These are phyloP conservation scores for Abscondita cerata DNA, from an alignment of 2,888 invertebrate species.

Conservation along the genomic window DNA sequence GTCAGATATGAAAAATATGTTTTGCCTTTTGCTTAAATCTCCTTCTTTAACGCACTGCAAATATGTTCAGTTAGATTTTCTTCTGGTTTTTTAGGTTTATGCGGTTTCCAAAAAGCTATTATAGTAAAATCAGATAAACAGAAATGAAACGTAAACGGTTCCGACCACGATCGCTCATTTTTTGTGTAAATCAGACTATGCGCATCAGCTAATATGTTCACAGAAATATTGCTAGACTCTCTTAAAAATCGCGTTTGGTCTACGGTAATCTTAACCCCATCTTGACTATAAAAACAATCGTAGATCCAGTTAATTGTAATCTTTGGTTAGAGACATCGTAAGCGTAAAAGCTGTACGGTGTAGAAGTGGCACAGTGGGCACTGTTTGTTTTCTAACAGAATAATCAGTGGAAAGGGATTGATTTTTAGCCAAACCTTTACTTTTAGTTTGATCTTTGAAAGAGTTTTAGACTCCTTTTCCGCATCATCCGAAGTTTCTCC, in stretches of 20 bases:
- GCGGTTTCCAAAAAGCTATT: constrained; percentile 30
- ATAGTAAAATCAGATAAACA: constrained; percentile 24
- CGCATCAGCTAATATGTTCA: constrained; percentile 9
- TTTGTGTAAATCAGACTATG: constrained; percentile 21
- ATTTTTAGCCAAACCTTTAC: too few relatives aligned
- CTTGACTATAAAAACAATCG: constrained; percentile 22
- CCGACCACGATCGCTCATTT: not conserved
- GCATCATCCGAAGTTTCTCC: too few relatives aligned
- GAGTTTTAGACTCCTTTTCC: too few relatives aligned
- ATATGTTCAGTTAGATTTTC: constrained; percentile 22
- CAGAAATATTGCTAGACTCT: constrained; percentile 5
- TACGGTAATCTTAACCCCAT: constrained; percentile 26
- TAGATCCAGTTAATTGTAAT: constrained; percentile 27
- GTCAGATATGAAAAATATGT: constrained; percentile 27
- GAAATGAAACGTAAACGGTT: constrained; percentile 32
- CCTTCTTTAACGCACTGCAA: constrained; percentile 14
- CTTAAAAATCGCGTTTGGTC: constrained; percentile 20
- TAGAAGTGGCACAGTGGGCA: constrained; percentile 3
- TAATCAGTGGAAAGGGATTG: too few relatives aligned
- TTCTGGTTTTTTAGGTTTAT: constrained; percentile 1
- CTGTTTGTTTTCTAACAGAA: too few relatives aligned
- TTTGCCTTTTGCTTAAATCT: constrained; percentile 17
- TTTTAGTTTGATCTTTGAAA: too few relatives aligned
- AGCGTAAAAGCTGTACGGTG: constrained; percentile 23
- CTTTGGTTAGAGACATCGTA: constrained; percentile 20